phyloP scores from a whole-genome alignment of 2,797 vertebrate genomes.

The Eulemur mongoz region DNA sequence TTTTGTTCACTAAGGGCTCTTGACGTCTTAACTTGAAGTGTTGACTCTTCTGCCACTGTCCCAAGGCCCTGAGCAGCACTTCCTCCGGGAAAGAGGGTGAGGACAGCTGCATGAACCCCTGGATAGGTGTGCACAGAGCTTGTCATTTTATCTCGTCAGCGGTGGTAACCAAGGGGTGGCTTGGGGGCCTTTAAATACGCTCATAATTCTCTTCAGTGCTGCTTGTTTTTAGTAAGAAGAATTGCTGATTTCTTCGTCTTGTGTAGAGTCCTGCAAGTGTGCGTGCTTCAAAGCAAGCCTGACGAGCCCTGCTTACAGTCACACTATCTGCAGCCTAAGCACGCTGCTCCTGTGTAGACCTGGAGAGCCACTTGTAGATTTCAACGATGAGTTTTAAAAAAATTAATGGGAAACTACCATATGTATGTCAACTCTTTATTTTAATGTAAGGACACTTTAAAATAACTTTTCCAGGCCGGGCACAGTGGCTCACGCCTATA shows the following conservation, averaged over 20 bases:
- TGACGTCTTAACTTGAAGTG: not conserved
- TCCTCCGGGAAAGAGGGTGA: not conserved
- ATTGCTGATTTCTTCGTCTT: not conserved
- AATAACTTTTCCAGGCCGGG: not conserved
- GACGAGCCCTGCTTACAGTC: fast-evolving
- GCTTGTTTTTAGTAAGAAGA: not conserved
- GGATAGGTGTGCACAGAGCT: fast-evolving
- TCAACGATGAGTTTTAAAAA: not conserved
- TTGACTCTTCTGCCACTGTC: not conserved
- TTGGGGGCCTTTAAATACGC: too few relatives aligned
- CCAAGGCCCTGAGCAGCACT: too few relatives aligned
- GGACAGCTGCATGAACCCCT: not conserved
- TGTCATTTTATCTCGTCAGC: not conserved
- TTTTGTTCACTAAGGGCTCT: not conserved
- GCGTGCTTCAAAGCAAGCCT: not conserved
- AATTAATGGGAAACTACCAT: not conserved
- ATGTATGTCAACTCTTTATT: not conserved
- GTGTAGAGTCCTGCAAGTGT: not conserved
- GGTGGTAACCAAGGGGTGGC: not conserved
- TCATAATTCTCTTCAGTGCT: not conserved
- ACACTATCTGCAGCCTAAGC: not conserved
- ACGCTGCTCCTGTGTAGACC: not conserved
- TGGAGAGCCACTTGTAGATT: not conserved
- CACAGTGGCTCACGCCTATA: too few relatives aligned
- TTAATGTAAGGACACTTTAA: not conserved